Conservation (phyloP, 2,797 vertebrate species). For the Menidia menidia region DNA sequence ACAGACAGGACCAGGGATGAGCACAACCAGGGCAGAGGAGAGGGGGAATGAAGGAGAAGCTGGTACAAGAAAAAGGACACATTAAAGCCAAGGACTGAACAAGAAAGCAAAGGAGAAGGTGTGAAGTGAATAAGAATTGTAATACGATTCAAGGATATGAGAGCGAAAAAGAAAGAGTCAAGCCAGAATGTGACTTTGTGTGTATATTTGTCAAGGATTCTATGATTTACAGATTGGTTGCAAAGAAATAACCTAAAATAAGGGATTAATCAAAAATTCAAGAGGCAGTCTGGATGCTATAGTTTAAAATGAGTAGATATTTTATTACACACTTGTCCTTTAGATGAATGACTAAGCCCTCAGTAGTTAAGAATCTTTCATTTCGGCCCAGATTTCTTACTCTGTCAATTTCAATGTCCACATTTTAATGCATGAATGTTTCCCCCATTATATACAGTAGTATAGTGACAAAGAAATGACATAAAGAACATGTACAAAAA, state of each 20-base stretch:
- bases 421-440: neutral
- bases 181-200: neutral
- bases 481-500: neutral
- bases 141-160: neutral
- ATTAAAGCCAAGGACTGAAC: conserved; percentile 55
- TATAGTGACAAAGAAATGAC: neutral
- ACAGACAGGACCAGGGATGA: conserved; percentile 53
- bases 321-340: no score
- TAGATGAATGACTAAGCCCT: no score
- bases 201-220: conserved; percentile 8
- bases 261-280: no score
- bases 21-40: conserved; percentile 44
- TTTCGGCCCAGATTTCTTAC: no score
- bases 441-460: neutral
- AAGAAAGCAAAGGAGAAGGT: conserved; percentile 2
- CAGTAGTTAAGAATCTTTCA: no score
- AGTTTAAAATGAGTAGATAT: no score
- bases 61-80: conserved; percentile 23
- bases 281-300: no score
- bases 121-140: conserved; percentile 14
- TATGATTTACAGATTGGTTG: neutral
- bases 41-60: conserved; percentile 19
- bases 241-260: neutral
- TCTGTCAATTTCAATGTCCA: neutral
- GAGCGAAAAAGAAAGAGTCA: neutral